Conservation (phyloP, 2,888 invertebrate genomes). For the Cremastinae sp. region DNA sequence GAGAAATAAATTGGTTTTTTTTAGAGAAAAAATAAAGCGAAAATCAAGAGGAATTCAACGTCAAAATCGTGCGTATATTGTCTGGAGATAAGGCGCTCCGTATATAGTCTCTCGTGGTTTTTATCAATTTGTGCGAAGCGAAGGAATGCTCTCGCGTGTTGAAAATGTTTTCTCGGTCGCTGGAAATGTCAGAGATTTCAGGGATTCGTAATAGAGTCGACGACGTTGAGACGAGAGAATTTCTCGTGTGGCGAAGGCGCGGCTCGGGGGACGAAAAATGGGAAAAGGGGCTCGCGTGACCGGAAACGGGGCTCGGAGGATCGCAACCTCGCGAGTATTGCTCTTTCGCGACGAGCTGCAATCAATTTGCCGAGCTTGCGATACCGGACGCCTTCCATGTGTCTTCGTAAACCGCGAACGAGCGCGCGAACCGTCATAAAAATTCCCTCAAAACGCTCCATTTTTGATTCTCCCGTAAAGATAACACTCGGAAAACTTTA, state of each 20-base stretch:
- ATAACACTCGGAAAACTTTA: neutral
- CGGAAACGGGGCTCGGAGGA: slow-evolving; percentile 44
- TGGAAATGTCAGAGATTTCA: no score
- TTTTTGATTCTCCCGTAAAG: neutral
- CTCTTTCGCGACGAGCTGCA: slow-evolving; percentile 50
- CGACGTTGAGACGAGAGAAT: no score
- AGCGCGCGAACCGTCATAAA: neutral
- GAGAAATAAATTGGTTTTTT: no score
- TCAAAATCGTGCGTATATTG: no score
- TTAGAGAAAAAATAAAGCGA: no score
- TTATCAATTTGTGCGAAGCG: neutral
- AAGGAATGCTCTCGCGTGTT: neutral
- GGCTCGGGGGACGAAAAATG: neutral
- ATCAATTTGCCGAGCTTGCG: slow-evolving; percentile 46
- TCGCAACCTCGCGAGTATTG: slow-evolving; percentile 10
- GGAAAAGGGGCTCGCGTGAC: slow-evolving; percentile 46
- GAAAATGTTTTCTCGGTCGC: no score
- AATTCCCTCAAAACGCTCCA: neutral
- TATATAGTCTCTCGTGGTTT: neutral
- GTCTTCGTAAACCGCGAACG: slow-evolving; percentile 12
- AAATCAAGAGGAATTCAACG: no score
- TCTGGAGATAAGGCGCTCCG: no score
- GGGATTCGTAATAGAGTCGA: no score
- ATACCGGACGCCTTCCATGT: neutral
- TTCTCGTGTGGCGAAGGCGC: slow-evolving; percentile 7